Base-by-base conservation (phyloP, 2,797 vertebrate species). In the Sebastes vulpes region DNA sequence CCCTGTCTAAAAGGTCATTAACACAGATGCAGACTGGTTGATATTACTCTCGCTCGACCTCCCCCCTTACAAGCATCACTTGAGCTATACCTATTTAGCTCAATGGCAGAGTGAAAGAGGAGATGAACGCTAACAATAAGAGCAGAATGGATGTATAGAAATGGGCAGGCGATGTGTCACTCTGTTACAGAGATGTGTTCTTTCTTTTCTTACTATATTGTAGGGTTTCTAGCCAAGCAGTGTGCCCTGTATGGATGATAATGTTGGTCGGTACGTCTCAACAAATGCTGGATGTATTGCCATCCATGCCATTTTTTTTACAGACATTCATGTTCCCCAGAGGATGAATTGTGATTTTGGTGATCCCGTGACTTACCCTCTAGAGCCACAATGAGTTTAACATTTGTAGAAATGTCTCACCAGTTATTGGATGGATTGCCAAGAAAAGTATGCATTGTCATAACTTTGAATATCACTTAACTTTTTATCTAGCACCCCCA, bases 61-160 rank as follows among this genome's bases (percentile, higher is more conserved):
- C 50, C 52, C 64, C 71, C 38, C 53, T 38, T 56, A 42, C 58
- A 77, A n/a, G 38, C 29, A 42, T 38, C 25, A 32, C 65, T 76
- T 79, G 35, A 20, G 26, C 59, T 16, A 3, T 59, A 28, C 6
- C 12, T 50, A 28, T 26, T 56, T 20, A 31, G 48, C 76, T 29
- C 75, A 82, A 63, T 79, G 56, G 82, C 52, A 50, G 87, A 89
- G 72, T 74, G 25, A 60, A 77, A 52, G 81, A 67, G 31, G 83
- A n/a, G 88, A 88, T 90, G 92, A 93, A 82, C 87, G 91, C 91
- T 46, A 46, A 90, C 94, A 94, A 95, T 91, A 91, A 95, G 90
- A 21, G 59, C 82, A 87, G 70, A 93, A 84, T 87, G 84, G 89
- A 94, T 84, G 94, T 94, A 94, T n/a, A 48, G 46, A 61, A 59